Percentiles rank a stretch among this genome's conserved stretches.
These are phyloP conservation scores for Hyalella azteca DNA, from an alignment of 2,888 invertebrate genomes.

Conservation along the genomic window DNA sequence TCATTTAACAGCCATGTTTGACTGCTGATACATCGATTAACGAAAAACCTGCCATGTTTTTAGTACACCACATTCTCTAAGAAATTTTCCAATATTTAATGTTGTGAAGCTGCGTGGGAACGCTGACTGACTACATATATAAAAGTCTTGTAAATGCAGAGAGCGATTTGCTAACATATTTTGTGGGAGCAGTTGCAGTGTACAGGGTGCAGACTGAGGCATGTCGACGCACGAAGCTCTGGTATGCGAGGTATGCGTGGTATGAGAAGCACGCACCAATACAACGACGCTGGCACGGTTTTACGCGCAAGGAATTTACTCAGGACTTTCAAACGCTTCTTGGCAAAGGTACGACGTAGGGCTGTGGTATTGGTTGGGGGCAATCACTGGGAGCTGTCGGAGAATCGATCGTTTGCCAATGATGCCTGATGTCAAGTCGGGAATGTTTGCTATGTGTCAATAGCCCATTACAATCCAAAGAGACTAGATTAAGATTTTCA, in stretches of 20 bases:
- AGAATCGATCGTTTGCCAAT: constrained; percentile 17
- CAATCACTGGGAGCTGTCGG: not conserved
- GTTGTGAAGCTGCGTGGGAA: too few relatives aligned
- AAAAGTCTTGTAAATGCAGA: not conserved
- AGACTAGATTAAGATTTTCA: too few relatives aligned
- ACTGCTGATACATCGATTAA: too few relatives aligned
- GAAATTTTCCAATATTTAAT: too few relatives aligned
- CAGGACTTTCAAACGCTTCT: constrained; percentile 21
- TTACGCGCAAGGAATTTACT: constrained; percentile 1
- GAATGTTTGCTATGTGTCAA: not conserved
- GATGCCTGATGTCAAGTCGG: not conserved
- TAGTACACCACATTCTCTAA: too few relatives aligned
- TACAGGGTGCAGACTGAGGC: not conserved
- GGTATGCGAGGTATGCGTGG: constrained; percentile 13
- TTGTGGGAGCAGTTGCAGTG: not conserved
- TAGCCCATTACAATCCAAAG: not conserved
- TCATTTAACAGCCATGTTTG: too few relatives aligned
- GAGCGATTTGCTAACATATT: not conserved
- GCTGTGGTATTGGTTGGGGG: constrained; percentile 14
- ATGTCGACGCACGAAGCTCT: not conserved
- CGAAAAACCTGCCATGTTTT: too few relatives aligned
- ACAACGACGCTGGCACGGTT: constrained; percentile 21
- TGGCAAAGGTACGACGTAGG: constrained; percentile 24
- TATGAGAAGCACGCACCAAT: constrained; percentile 8
- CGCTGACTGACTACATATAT: too few relatives aligned